Conservation (phyloP, 2,113 vertebrate species). For the Thunnus maccoyii region DNA sequence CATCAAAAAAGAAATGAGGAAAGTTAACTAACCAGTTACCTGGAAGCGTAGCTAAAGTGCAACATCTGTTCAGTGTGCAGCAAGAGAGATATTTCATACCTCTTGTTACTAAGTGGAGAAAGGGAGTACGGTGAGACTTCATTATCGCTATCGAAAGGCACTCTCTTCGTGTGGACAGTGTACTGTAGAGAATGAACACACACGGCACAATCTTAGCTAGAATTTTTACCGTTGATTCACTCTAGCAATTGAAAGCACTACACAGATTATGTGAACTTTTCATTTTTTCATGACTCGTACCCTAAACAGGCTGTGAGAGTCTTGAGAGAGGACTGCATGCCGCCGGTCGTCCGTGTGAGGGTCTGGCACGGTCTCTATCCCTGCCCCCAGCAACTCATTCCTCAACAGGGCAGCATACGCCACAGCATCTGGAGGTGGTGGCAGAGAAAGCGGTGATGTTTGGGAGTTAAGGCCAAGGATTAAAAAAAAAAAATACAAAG, state of each 20-base stretch:
- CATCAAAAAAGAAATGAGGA: accelerated
- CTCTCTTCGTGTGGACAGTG: constrained; percentile 86
- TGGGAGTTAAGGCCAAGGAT: background rate
- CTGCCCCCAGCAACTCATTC: constrained; percentile 87
- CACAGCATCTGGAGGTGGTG: constrained; percentile 78
- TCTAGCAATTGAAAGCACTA: too few species aligned
- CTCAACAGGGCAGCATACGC: constrained; percentile 87
- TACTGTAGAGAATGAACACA: constrained; percentile 74
- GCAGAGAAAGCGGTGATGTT: background rate
- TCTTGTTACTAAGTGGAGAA: constrained; percentile 89
- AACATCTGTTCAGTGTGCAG: background rate
- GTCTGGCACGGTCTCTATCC: constrained; percentile 84
- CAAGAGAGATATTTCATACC: constrained; percentile 61
- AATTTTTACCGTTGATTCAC: background rate
- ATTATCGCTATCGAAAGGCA: constrained; percentile 84
- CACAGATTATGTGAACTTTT: too few species aligned
- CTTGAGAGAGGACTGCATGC: constrained; percentile 79
- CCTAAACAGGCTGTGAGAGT: constrained; percentile 85
- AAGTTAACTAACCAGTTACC: background rate
- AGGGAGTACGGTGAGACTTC: constrained; percentile 88
- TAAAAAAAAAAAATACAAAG: background rate
- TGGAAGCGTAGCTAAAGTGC: accelerated
- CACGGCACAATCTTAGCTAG: background rate
- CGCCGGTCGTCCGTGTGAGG: constrained; percentile 84
- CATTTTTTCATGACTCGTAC: constrained; percentile 58